Evolutionary conservation across 2,797 vertebrate species (phyloP).

Genomic region (Phoxinus dragarum): DNA sequence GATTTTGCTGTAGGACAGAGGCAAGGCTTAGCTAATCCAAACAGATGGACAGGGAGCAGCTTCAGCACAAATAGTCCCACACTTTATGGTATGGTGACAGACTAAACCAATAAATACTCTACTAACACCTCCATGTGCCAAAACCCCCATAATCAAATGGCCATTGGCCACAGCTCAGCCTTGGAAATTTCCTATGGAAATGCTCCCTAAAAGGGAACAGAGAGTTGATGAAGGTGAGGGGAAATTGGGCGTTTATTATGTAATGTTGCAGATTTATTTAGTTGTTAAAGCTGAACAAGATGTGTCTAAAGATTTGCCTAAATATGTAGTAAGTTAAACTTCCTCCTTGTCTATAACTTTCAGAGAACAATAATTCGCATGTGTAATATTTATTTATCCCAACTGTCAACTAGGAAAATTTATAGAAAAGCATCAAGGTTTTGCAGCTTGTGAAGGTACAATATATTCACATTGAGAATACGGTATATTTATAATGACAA

Average conservation of each 20-base stretch:
- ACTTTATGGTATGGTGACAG: slow-evolving; percentile 70
- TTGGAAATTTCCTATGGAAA: background rate
- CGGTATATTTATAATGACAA: background rate
- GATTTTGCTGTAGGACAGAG: slow-evolving; percentile 37
- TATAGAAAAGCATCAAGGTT: background rate
- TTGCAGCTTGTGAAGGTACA: background rate
- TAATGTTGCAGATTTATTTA: background rate
- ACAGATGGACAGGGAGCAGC: slow-evolving; percentile 69
- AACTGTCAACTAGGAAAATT: background rate
- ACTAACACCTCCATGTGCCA: slow-evolving; percentile 49
- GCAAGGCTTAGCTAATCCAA: slow-evolving; percentile 59
- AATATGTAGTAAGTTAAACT: background rate
- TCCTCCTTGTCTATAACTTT: background rate
- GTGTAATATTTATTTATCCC: background rate
- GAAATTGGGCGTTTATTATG: background rate
- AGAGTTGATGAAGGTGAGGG: background rate
- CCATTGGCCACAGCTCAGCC: background rate
- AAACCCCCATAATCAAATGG: background rate
- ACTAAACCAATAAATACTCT: slow-evolving; percentile 70
- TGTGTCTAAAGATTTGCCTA: background rate
- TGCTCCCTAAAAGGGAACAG: background rate
- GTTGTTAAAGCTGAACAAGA: background rate
- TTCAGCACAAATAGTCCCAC: slow-evolving; percentile 67
- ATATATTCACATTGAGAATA: no score
- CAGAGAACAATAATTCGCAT: background rate